These are phyloP conservation scores for Masnerella sp. DNA, from an alignment of 2,888 invertebrate species.

Conservation along the genomic window DNA sequence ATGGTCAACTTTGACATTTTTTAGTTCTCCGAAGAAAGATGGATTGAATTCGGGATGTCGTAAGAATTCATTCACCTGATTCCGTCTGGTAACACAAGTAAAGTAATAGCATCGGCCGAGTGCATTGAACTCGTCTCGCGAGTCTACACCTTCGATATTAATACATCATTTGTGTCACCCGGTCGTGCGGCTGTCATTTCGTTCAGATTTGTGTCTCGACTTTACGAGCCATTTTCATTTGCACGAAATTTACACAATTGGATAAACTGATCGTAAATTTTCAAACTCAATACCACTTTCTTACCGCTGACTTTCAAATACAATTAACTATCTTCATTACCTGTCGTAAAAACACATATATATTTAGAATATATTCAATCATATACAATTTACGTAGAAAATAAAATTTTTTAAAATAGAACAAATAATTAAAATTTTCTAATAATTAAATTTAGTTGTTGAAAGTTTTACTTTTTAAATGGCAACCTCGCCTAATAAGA, in stretches of 20 bases:
- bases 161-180: conserved; percentile 51
- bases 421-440: too few relatives aligned
- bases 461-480: too few relatives aligned
- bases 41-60: conserved; percentile 12
- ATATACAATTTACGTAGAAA: too few relatives aligned
- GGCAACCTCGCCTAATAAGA: too few relatives aligned
- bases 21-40: conserved; percentile 1
- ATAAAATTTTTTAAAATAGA: too few relatives aligned
- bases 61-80: conserved; percentile 28
- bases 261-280: not conserved
- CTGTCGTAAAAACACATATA: too few relatives aligned
- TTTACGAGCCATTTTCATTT: conserved; percentile 15
- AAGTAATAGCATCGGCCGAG: conserved; percentile 7
- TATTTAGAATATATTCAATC: too few relatives aligned
- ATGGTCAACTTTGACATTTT: not conserved
- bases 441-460: too few relatives aligned
- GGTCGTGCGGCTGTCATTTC: conserved; percentile 14
- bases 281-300: too few relatives aligned
- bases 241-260: not conserved
- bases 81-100: conserved; percentile 17
- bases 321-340: too few relatives aligned
- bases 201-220: conserved; percentile 10
- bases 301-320: too few relatives aligned
- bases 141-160: conserved; percentile 53
- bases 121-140: conserved; percentile 39